Evolutionary conservation across 2,888 invertebrate genomes (phyloP), one percentile per base, ranked within the genome.

Genomic region (Temnothorax ravouxi): DNA sequence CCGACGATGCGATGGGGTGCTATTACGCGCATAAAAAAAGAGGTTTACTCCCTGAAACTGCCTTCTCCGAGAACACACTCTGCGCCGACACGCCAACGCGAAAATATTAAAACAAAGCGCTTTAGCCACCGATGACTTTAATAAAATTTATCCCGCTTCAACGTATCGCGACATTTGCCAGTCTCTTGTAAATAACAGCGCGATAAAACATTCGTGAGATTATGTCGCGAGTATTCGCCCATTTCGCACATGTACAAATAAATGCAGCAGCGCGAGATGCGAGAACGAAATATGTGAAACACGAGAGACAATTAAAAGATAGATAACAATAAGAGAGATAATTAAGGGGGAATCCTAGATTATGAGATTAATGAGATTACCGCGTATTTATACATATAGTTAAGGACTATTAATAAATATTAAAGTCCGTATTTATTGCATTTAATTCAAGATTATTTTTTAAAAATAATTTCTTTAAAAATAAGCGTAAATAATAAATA

Each of bases 41-140:
- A 82, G 18, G 54, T 83, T 66, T 71, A 66, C 61, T 64, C 34
- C 54, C 56, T 76, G 56, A 72, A 79, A 75, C 79, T 56, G 75
- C 38, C 74, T 61, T 50, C 59, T 54, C n/a, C 11, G 50, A 44
- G 56, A 34, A n/a, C 8, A n/a, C 29, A n/a, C 44, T 64, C 50
- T 56, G 44, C 59, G 82, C 74, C 69, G 80, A 82, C 77, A 61
- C 29, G 54, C 47, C 18, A 50, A 84, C 84, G 74, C 83, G 77
- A 83, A 89, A 88, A 85, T 85, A 86, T 85, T 90, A 86, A 88
- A 88, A 76, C 82, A 56, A 84, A 56, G 71, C 74, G 74, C 69
- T 64, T 80, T 56, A 56, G 44, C 34, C 15, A 29, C 62, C 75
- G 15, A 75, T 76, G 79, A 56, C 21, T 86, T 75, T 47, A 79